Percentiles rank a stretch among this genome's conserved stretches.
These are phyloP conservation scores for Ferrisia virgata DNA, from an alignment of 2,888 invertebrate genomes.

Conservation along the genomic window DNA sequence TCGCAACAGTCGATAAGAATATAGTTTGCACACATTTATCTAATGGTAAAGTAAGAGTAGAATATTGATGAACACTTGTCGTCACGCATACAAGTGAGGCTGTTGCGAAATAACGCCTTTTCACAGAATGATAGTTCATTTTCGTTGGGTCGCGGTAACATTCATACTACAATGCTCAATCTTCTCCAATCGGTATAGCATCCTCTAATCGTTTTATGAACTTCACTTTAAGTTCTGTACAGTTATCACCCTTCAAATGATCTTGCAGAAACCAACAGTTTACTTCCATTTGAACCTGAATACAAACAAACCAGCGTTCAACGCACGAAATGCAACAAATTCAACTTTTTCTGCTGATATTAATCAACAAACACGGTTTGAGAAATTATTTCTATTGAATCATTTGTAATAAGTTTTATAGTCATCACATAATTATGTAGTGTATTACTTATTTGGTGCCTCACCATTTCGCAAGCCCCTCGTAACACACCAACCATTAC, in stretches of 20 bases:
- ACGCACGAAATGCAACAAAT: background rate
- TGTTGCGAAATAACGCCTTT: too few species aligned
- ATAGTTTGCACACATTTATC: too few species aligned
- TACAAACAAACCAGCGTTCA: background rate
- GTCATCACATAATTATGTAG: background rate
- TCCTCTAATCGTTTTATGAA: conserved; percentile 94
- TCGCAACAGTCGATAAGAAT: too few species aligned
- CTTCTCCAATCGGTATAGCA: conserved; percentile 97
- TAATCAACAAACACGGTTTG: background rate
- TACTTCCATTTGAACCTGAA: conserved; percentile 81
- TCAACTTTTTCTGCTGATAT: background rate
- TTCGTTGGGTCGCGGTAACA: too few species aligned
- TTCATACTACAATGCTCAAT: conserved; percentile 59
- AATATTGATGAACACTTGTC: too few species aligned
- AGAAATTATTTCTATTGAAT: too few species aligned
- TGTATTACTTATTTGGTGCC: background rate
- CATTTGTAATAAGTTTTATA: too few species aligned
- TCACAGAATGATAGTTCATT: too few species aligned
- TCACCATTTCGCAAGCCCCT: conserved; percentile 96
- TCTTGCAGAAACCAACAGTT: conserved; percentile 93
- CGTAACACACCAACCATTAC: conserved; percentile 86
- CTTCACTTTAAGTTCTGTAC: conserved; percentile 91
- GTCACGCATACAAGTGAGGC: too few species aligned
- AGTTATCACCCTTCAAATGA: conserved; percentile 88
- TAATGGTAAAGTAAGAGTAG: too few species aligned